Base-by-base conservation (phyloP, 1,140 invertebrate genomes). In the Anoplolepis gracilipes region DNA sequence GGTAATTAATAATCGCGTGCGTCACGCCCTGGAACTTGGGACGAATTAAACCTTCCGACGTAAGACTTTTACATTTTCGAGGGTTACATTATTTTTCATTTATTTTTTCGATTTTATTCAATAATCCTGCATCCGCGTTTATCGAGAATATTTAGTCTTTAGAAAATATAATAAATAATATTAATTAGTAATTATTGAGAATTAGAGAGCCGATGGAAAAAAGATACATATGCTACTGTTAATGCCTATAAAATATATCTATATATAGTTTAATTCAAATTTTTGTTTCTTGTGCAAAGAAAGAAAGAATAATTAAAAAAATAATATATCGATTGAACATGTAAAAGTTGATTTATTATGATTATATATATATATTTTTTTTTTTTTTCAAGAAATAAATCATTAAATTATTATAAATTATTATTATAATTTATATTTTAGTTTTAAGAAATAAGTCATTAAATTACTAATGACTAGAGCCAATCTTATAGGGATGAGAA, bases 1-100 rank as follows among this genome's bases (percentile, higher is more conserved):
- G 67, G 25, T 82, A 82, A 82, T 82, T 82, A 82, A 82, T 82
- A n/a, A n/a, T n/a, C 53, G 78, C 53, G 53, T 72, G 65, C 67
- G 78, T 82, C 67, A 82, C 78, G 53, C 78, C 78, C 67, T 59
- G 67, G 11, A 61, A 39, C 25, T n/a, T 25, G 39, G 36, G 33
- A 82, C 78, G 67, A 82, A 28, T 61, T 36, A 82, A 76, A 25
- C 33, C 8, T 30, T 7, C 42, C 25, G 36, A 57, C 33, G 22
- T 13, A 53, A n/a, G 7, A 39, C 67, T 82, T 53, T 79, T 61
- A 73, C n/a, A 39, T 82, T 57, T 72, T 72, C 5, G 78, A 55
- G 36, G 7, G 19, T 33, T 59, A 55, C 11, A 72, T 82, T 59
- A 82, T 25, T 42, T 82, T 57, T 72, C 72, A 36, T 59, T 81